Evolutionary conservation across 2,888 invertebrate genomes (phyloP).

Genomic region (Cactoblastis cactorum): DNA sequence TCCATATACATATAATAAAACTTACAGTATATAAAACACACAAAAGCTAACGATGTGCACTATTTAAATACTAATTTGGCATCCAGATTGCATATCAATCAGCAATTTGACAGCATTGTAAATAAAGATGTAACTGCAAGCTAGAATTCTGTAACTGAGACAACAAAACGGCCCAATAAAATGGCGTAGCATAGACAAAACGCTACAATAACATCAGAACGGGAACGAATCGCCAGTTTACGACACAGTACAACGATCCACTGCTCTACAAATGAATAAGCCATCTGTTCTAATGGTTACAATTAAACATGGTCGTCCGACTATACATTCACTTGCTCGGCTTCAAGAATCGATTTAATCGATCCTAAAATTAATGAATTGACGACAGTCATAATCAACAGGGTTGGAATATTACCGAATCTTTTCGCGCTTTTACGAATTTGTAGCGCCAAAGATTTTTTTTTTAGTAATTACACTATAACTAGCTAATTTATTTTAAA

Average conservation of each 20-base stretch:
- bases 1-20: too few species aligned
- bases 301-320: slow-evolving; percentile 74
- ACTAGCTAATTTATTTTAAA: too few species aligned
- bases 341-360: slow-evolving; percentile 44
- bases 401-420: too few species aligned
- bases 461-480: too few species aligned
- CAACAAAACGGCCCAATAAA: slow-evolving; percentile 74
- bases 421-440: too few species aligned
- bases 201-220: slow-evolving; percentile 79
- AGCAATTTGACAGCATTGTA: slow-evolving; percentile 43
- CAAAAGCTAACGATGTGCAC: neutral
- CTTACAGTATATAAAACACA: neutral
- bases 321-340: slow-evolving; percentile 50
- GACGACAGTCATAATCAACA: too few species aligned
- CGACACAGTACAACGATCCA: slow-evolving; percentile 76
- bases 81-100: slow-evolving; percentile 2
- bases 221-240: slow-evolving; percentile 77
- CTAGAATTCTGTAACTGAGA: slow-evolving; percentile 55
- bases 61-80: neutral
- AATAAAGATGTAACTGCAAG: slow-evolving; percentile 49
- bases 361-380: neutral
- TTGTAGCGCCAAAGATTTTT: too few species aligned
- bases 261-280: slow-evolving; percentile 80
- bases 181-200: slow-evolving; percentile 77
- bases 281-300: slow-evolving; percentile 78